Percentiles rank a stretch among this genome's conserved stretches.
These are phyloP conservation scores for Parauchenoglanis punctatus DNA, from an alignment of 2,797 vertebrate species.

Conservation along the genomic window DNA sequence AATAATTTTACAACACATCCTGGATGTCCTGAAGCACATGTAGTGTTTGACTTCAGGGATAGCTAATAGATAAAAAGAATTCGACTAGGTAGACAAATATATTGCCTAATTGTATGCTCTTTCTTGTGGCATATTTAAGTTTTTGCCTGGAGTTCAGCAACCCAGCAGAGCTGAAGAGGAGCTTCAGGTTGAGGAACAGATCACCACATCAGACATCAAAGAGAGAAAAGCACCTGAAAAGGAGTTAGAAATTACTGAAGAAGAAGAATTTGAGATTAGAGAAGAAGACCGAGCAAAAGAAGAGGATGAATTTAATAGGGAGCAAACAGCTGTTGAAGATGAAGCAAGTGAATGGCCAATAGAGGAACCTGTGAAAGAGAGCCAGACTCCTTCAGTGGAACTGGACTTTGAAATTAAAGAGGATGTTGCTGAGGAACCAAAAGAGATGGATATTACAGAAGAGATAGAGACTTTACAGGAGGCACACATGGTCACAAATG, in stretches of 20 bases:
- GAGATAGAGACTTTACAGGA: neutral
- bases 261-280: conserved; percentile 6
- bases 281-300: conserved; percentile 13
- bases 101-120: neutral
- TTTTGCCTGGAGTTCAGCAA: conserved; percentile 32
- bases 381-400: neutral
- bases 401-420: neutral
- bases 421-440: neutral
- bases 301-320: conserved; percentile 13
- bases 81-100: neutral
- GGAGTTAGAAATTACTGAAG: neutral
- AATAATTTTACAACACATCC: neutral
- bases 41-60: neutral
- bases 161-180: conserved; percentile 13
- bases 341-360: neutral
- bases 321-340: conserved; percentile 18
- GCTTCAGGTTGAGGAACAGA: conserved; percentile 20
- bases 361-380: conserved; percentile 1
- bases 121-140: conserved; percentile 44
- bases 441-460: neutral
- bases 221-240: conserved; percentile 4
- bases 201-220: conserved; percentile 11
- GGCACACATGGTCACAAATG: neutral
- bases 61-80: neutral
- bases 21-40: neutral